These are phyloP conservation scores for Sphaerophoria taeniata DNA, from an alignment of 2,888 invertebrate species.

Conservation along the genomic window DNA sequence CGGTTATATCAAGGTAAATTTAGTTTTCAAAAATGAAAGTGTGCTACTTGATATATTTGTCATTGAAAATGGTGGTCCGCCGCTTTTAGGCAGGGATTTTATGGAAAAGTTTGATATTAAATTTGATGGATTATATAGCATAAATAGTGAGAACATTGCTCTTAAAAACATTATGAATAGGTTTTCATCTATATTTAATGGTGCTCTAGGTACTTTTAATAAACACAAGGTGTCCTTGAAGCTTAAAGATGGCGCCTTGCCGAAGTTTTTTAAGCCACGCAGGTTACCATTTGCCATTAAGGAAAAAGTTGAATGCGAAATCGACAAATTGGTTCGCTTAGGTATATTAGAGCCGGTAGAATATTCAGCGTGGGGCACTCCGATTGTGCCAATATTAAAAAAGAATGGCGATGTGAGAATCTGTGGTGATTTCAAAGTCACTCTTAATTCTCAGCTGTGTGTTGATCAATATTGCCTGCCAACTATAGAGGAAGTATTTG, in stretches of 20 bases:
- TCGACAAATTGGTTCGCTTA: conserved; percentile 22
- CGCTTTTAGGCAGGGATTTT: conserved; percentile 47
- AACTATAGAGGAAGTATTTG: conserved; percentile 37
- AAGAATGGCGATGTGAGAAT: conserved; percentile 22
- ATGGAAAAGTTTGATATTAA: conserved; percentile 43
- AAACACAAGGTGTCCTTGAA: conserved; percentile 39
- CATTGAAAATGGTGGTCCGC: conserved; percentile 36
- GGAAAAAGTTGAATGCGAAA: conserved; percentile 19
- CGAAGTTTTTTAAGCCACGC: neutral
- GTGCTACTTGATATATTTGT: conserved; percentile 14
- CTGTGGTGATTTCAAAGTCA: conserved; percentile 43
- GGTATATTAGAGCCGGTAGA: conserved; percentile 10
- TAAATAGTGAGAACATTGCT: conserved; percentile 7
- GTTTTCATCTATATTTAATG: conserved; percentile 51
- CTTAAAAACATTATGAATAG: conserved; percentile 25
- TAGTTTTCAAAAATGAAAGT: conserved; percentile 3
- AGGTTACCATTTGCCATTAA: conserved; percentile 23
- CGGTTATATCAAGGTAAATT: conserved; percentile 27
- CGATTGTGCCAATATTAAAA: conserved; percentile 42
- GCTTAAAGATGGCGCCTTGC: neutral
- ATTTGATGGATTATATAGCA: conserved; percentile 49
- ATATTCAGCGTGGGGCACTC: conserved; percentile 43
- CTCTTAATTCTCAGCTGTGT: conserved; percentile 12
- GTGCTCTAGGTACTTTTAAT: conserved; percentile 60
- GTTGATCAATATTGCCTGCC: conserved; percentile 24